phyloP scores from a whole-genome alignment of 2,113 vertebrate genomes.

The Hepsetus odoe region DNA sequence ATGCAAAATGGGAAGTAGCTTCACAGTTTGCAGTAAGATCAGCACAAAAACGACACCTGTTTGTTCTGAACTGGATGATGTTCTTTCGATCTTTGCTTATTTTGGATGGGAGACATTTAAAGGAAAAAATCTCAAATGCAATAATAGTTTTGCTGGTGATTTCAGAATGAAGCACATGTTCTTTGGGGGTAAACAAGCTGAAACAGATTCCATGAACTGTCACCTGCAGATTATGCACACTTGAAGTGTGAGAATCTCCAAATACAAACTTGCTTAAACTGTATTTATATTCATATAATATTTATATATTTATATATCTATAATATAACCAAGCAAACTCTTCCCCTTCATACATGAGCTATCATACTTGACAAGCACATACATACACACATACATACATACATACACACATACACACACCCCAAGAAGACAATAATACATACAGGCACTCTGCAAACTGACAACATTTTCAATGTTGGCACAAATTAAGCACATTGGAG shows the following conservation, averaged over 20 bases:
- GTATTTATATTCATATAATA: background rate
- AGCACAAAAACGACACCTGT: constrained; percentile 49
- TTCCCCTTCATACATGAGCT: constrained; percentile 40
- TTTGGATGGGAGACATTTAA: constrained; percentile 50
- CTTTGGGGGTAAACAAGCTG: constrained; percentile 73
- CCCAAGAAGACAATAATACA: constrained; percentile 40
- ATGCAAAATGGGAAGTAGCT: constrained; percentile 43
- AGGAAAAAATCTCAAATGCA: constrained; percentile 49
- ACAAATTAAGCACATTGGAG: constrained; percentile 76
- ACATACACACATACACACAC: constrained; percentile 36
- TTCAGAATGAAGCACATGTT: constrained; percentile 72
- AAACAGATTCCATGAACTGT: constrained; percentile 33
- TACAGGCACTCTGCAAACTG: constrained; percentile 52
- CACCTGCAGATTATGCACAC: constrained; percentile 26
- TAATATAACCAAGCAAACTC: constrained; percentile 14
- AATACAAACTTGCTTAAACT: constrained; percentile 41
- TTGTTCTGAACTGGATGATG: constrained; percentile 28
- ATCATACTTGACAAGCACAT: constrained; percentile 25
- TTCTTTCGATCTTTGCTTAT: constrained; percentile 18
- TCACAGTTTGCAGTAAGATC: constrained; percentile 54
- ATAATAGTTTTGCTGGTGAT: constrained; percentile 76
- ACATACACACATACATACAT: constrained; percentile 37
- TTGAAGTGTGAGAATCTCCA: constrained; percentile 6
- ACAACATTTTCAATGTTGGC: constrained; percentile 68
- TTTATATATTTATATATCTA: constrained; percentile 4